Evolutionary conservation across 2,113 vertebrate species (phyloP), one percentile per base, ranked within the genome.

Genomic region (Gambusia holbrooki): DNA sequence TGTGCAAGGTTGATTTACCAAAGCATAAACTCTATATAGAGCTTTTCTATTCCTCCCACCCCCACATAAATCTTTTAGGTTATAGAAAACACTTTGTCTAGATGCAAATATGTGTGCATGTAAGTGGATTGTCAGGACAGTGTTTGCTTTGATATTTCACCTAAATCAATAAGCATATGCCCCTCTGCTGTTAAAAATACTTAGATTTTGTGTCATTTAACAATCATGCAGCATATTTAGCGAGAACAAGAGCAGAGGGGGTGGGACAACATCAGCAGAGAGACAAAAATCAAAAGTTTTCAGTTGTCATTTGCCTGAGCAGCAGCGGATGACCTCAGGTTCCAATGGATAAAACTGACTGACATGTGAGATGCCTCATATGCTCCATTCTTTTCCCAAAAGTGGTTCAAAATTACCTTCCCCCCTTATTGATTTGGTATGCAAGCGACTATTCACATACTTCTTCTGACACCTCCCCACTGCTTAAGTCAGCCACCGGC

Each of bases 221-320:
- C 86, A 83, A 90, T 88, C 88, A 90, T 89, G 88, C 90, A 89
- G 86, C 87, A 79, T 89, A 82, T 86, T 80, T 68, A 83, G 76
- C 89, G 42, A 73, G 61, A 82, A 82, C 62, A 29, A 69, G 81
- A 84, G 74, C 64, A 15, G 70, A 77, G 66, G 51, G 45, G 4
- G 45, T 74, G 33, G 14, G 64, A 83, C 73, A 73, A 87, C 61
- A 42, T 58, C 51, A 86, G 75, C 51, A 71, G 19, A 33, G 17
- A 58, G n/a, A 54, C 13, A 1, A 69, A 64, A 58, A 71, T 19
- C 7, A 60, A 76, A 48, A n/a, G 29, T 27, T 84, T 85, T 4
- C 58, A 72, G 76, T 80, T 76, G 76, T 64, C 2, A 65, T 84
- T 80, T 77, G 81, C 71, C 74, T 51, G 73, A 83, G 85, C 81